Percentiles rank a stretch among this genome's conserved stretches.
phyloP scores from a whole-genome alignment of 2,113 vertebrate genomes.

The Promerops cafer region DNA sequence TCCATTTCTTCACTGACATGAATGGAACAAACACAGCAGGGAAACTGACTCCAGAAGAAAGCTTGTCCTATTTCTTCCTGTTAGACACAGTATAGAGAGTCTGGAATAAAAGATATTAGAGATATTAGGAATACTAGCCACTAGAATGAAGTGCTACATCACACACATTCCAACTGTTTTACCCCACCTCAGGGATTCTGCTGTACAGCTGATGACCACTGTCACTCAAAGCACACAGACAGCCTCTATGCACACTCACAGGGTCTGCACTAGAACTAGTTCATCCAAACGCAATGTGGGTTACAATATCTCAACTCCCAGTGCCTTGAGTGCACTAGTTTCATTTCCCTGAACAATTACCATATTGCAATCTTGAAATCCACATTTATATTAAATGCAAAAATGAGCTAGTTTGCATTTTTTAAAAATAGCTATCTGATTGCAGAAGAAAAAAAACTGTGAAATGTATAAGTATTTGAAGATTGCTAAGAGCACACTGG shows the following conservation, averaged over 20 bases:
- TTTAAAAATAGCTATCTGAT: not conserved
- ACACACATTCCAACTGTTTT: not conserved
- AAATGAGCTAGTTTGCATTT: not conserved
- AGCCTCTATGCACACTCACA: not conserved
- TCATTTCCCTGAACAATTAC: not conserved
- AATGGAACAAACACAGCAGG: not conserved
- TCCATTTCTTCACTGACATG: not conserved
- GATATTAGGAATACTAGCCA: not conserved
- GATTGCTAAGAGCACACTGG: not conserved
- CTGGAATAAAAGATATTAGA: not conserved
- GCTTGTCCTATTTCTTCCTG: not conserved
- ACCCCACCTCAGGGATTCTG: not conserved
- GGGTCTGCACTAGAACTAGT: not conserved
- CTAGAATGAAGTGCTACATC: not conserved
- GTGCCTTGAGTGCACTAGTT: not conserved
- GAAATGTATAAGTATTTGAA: not conserved
- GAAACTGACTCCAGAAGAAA: not conserved
- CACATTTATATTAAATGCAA: not conserved
- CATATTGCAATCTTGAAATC: not conserved
- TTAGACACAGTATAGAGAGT: not conserved
- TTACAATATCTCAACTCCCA: not conserved
- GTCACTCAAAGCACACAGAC: not conserved
- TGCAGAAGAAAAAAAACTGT: not conserved
- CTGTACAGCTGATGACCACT: not conserved
- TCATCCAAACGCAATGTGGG: not conserved